Evolutionary conservation across 2,888 invertebrate genomes (phyloP).

Genomic region (Dasysyrphus albostriatus): DNA sequence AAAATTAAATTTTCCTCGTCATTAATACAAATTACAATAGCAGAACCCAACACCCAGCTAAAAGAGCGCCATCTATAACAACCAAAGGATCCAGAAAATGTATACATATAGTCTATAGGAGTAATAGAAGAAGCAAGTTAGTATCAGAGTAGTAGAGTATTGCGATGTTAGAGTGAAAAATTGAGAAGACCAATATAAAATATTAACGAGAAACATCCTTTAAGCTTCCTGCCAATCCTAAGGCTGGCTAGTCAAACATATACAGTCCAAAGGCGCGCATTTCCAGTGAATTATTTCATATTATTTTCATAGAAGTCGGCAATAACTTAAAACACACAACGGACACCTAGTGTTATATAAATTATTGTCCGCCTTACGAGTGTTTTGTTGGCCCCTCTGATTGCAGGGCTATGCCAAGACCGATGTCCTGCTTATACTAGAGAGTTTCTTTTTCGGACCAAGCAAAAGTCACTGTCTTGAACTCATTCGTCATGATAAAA

Average conservation of each 20-base stretch:
- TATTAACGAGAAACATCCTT: constrained; percentile 63
- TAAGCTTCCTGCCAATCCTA: constrained; percentile 35
- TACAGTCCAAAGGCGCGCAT: neutral
- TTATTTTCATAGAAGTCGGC: constrained; percentile 63
- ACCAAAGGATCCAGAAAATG: neutral
- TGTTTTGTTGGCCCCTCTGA: constrained; percentile 46
- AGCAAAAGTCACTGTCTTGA: constrained; percentile 45
- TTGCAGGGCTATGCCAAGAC: constrained; percentile 19
- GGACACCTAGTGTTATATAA: constrained; percentile 67
- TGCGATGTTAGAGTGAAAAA: constrained; percentile 50
- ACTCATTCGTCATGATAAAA: constrained; percentile 59
- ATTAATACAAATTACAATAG: constrained; percentile 68
- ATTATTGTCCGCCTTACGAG: constrained; percentile 36
- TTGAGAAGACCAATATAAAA: constrained; percentile 52
- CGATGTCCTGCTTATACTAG: constrained; percentile 22
- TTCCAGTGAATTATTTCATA: constrained; percentile 66
- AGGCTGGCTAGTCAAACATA: neutral
- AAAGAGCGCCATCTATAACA: constrained; percentile 22
- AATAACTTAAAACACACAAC: constrained; percentile 60
- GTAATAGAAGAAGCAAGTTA: neutral
- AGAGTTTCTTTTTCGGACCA: neutral
- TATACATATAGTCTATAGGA: neutral
- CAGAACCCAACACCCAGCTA: neutral
- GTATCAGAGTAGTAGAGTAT: neutral
- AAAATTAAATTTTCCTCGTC: constrained; percentile 60